These are phyloP conservation scores for Scotopteryx bipunctaria DNA, from an alignment of 2,888 invertebrate genomes.

Conservation along the genomic window DNA sequence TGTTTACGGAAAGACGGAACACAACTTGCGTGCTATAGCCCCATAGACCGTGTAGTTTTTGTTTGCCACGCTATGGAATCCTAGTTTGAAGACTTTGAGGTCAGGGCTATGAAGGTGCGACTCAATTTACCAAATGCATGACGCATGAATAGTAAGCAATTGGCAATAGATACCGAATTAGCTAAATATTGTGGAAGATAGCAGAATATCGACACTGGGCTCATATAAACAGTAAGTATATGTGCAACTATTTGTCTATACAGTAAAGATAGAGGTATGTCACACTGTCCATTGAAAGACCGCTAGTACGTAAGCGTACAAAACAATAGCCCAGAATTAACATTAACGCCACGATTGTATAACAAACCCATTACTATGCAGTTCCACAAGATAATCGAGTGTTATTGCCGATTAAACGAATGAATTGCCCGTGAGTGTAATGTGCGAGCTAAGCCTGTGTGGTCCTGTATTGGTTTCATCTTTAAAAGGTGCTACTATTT, in stretches of 20 bases:
- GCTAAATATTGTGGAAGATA: too few species aligned
- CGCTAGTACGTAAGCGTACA: constrained; percentile 9
- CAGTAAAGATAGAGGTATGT: neutral
- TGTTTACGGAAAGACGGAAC: neutral
- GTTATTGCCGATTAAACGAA: constrained; percentile 24
- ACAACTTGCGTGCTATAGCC: constrained; percentile 5
- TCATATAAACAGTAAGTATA: too few species aligned
- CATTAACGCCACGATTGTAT: constrained; percentile 45
- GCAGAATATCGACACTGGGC: too few species aligned
- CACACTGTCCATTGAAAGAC: constrained; percentile 2
- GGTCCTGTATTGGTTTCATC: constrained; percentile 1
- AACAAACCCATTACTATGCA: constrained; percentile 39
- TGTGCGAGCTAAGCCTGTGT: constrained; percentile 4
- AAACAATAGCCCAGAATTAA: constrained; percentile 21
- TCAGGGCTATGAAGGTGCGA: neutral
- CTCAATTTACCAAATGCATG: too few species aligned
- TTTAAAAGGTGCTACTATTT: constrained; percentile 12
- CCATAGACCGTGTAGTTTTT: neutral
- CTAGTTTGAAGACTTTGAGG: constrained; percentile 9
- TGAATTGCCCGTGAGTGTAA: constrained; percentile 11
- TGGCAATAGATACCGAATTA: too few species aligned
- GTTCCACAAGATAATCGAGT: constrained; percentile 27
- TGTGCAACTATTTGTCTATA: too few species aligned
- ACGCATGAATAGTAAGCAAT: too few species aligned
- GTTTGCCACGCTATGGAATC: neutral